Base-by-base conservation (phyloP, 35 echinoderm and acorn worm species). In the Heliocidaris tuberculata region DNA sequence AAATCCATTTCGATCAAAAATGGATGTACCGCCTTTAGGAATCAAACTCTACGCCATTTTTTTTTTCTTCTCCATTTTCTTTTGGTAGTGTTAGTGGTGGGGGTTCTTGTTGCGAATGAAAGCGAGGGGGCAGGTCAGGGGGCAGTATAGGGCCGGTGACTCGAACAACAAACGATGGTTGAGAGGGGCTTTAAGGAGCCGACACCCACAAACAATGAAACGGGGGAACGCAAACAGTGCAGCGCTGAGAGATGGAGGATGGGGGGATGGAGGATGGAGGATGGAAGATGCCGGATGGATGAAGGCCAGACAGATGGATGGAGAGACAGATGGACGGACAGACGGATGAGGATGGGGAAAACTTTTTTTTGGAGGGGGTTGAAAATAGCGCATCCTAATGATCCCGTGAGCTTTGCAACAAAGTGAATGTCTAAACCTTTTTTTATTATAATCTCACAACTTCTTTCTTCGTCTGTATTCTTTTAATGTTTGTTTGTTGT, bases 151-250 rank as follows among this genome's bases (percentile, higher is more conserved):
- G 87, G 47, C 31, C 87, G 32, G 47, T 32, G 87, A 89, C 31
- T 89, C 87, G 87, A 89, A 89, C 87, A 89, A 89, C 87, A 89
- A 89, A 89, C 87, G 87, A 48, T 32, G 32, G 87, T 6, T 13
- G 87, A 48, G 87, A 17, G 31, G 87, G 31, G 87, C 87, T 89
- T 89, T 89, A n/a, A 47, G 31, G 10, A 35, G 87, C 87, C 87
- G 87, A 89, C 87, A 89, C 87, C 87, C 87, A 42, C 87, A 89
- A 89, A 89, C 87, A 89, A 48, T 89, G 87, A 89, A 89, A 89
- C 87, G 30, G 87, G 47, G 87, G 30, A 89, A 89, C 87, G 30
- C 87, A 89, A 89, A 89, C 87, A 89, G 87, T 19, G 8, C 27
- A 32, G 31, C 27, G 86, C 13, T 31, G 86, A 88, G 13, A 32